phyloP scores from a whole-genome alignment of 1,140 invertebrate genomes.

The Drosophila cardini region DNA sequence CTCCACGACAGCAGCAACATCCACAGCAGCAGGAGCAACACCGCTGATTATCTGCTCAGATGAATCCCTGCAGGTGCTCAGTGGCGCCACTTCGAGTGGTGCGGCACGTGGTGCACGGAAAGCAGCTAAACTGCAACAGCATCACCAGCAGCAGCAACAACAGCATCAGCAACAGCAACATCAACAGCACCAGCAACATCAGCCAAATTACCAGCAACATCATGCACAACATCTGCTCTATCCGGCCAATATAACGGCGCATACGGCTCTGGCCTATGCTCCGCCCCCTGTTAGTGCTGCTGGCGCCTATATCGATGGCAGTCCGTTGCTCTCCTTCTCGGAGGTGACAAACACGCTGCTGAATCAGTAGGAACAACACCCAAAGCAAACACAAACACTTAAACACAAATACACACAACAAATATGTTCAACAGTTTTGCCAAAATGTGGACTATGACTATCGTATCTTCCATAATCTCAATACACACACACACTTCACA shows the following conservation, averaged over 20 bases:
- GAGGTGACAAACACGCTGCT: conserved; percentile 92
- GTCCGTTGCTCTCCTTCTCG: conserved; percentile 93
- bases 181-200: conserved; percentile 57
- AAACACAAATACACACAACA: conserved; percentile 32
- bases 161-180: conserved; percentile 56
- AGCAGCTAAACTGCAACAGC: conserved; percentile 56
- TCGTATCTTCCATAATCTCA: conserved; percentile 83
- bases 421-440: conserved; percentile 79
- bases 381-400: conserved; percentile 4
- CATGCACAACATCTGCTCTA: conserved; percentile 86
- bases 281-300: conserved; percentile 53
- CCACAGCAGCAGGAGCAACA: conserved; percentile 41
- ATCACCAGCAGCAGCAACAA: conserved; percentile 57
- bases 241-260: conserved; percentile 85
- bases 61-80: conserved; percentile 29
- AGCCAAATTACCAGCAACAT: conserved; percentile 69
- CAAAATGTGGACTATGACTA: conserved; percentile 84
- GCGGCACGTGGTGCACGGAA: conserved; percentile 51
- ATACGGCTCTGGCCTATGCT: conserved; percentile 83
- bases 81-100: conserved; percentile 46
- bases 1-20: conserved; percentile 44
- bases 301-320: conserved; percentile 88
- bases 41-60: conserved; percentile 68
- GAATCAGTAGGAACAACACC: conserved; percentile 86
- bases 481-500: conserved; percentile 27